A percentile compares a stretch with the other conserved stretches of the same genome.
Conservation (phyloP, 2,888 invertebrate genomes). For the Tetragnatha montana region DNA sequence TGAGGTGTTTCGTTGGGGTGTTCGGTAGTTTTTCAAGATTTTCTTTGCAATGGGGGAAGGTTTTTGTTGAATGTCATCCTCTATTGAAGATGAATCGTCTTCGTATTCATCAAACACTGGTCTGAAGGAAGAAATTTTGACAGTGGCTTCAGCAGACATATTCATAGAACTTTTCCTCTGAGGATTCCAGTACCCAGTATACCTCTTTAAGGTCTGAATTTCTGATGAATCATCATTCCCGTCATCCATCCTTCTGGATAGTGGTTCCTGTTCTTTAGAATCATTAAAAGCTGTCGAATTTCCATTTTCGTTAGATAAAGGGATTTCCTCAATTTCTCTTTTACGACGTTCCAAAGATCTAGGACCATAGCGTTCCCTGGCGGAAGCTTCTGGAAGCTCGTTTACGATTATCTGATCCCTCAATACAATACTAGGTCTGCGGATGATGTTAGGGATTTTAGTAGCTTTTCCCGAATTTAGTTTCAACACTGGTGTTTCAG, state of each 20-base stretch:
- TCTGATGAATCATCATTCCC: too few species aligned
- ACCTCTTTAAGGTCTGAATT: neutral
- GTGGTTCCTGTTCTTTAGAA: too few species aligned
- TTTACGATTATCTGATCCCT: conserved; percentile 57
- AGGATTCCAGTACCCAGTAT: neutral
- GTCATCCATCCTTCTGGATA: too few species aligned
- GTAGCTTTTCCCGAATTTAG: conserved; percentile 24
- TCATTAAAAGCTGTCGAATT: too few species aligned
- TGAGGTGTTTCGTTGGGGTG: neutral
- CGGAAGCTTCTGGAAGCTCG: conserved; percentile 25
- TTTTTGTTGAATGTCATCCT: neutral
- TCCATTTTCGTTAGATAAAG: too few species aligned
- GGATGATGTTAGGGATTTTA: conserved; percentile 21
- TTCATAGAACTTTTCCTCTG: neutral
- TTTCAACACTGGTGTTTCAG: conserved; percentile 45
- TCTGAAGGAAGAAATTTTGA: neutral
- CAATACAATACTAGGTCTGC: conserved; percentile 50
- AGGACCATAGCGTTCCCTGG: conserved; percentile 43
- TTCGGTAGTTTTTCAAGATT: neutral
- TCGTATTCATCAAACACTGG: neutral
- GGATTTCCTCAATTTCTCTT: neutral
- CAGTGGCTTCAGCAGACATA: neutral
- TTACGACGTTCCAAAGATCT: conserved; percentile 39
- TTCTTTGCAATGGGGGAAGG: neutral
- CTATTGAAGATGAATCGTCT: neutral